A percentile compares a stretch with the other conserved stretches of the same genome.
Conservation (phyloP, 2,113 vertebrate species). For the Alectura lathami region DNA sequence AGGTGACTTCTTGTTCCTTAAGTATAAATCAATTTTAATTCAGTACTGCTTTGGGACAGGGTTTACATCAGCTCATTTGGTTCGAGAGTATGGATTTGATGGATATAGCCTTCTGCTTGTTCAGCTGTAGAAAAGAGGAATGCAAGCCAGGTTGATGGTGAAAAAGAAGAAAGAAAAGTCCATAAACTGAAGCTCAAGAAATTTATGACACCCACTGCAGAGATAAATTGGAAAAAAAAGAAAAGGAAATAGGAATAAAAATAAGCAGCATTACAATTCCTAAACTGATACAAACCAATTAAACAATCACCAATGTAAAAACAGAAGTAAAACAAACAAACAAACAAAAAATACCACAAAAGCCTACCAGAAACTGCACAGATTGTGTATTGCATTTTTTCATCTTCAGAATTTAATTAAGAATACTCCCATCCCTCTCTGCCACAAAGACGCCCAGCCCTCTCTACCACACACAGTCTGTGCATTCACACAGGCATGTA, state of each 20-base stretch:
- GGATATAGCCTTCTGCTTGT: slow-evolving; percentile 56
- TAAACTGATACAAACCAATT: not conserved
- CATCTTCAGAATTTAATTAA: slow-evolving; percentile 42
- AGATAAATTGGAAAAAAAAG: not conserved
- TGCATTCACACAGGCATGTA: not conserved
- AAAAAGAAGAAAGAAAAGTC: not conserved
- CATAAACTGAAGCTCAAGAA: not conserved
- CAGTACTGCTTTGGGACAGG: not conserved
- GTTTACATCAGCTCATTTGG: not conserved
- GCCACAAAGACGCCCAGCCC: not conserved
- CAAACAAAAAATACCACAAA: not conserved
- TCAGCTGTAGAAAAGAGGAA: slow-evolving; percentile 44
- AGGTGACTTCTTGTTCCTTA: not conserved
- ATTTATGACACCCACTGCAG: not conserved
- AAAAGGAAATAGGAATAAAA: not conserved
- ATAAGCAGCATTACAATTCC: not conserved
- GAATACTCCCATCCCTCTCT: slow-evolving; percentile 29
- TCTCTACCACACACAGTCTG: not conserved
- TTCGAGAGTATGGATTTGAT: slow-evolving; percentile 21
- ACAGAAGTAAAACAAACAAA: not conserved
- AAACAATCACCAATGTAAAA: slow-evolving; percentile 16
- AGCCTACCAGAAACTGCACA: not conserved
- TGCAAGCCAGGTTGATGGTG: not conserved
- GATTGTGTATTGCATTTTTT: slow-evolving; percentile 18
- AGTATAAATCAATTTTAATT: not conserved